A percentile compares a stretch with the other conserved stretches of the same genome.
These are phyloP conservation scores for Theristicus caerulescens DNA, from an alignment of 2,113 vertebrate genomes.

Conservation along the genomic window DNA sequence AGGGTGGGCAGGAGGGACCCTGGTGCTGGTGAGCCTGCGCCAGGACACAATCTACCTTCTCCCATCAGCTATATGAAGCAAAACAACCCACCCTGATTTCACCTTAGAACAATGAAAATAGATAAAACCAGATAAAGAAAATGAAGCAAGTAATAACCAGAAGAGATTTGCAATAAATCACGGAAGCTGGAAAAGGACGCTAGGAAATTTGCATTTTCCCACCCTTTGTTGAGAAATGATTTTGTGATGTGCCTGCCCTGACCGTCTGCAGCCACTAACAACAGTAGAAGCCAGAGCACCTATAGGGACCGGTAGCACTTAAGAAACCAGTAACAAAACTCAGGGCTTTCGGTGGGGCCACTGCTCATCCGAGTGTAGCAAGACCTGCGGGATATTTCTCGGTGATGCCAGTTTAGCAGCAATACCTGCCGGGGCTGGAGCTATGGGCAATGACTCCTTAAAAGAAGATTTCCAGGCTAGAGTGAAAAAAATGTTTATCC, in stretches of 20 bases:
- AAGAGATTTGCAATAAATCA: not conserved
- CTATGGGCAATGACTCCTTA: not conserved
- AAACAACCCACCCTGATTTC: not conserved
- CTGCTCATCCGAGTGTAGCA: fast-evolving
- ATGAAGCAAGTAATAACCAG: not conserved
- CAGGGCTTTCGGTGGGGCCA: not conserved
- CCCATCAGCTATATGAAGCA: not conserved
- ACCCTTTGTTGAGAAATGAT: not conserved
- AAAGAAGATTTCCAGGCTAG: not conserved
- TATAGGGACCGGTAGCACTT: not conserved
- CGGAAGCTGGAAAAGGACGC: not conserved
- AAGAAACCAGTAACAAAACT: not conserved
- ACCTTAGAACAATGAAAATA: not conserved
- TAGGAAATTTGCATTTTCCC: not conserved
- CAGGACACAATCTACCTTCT: fast-evolving
- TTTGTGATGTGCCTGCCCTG: not conserved
- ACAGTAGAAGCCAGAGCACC: not conserved
- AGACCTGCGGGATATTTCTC: not conserved
- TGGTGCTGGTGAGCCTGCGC: not conserved
- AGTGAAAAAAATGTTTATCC: not conserved
- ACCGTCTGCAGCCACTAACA: not conserved
- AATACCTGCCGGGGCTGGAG: not conserved
- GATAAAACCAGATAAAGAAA: not conserved
- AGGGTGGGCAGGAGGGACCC: not conserved
- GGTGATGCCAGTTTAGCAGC: fast-evolving